These are phyloP conservation scores for Darwinula stevensoni DNA, from an alignment of 2,888 invertebrate species.

Conservation along the genomic window DNA sequence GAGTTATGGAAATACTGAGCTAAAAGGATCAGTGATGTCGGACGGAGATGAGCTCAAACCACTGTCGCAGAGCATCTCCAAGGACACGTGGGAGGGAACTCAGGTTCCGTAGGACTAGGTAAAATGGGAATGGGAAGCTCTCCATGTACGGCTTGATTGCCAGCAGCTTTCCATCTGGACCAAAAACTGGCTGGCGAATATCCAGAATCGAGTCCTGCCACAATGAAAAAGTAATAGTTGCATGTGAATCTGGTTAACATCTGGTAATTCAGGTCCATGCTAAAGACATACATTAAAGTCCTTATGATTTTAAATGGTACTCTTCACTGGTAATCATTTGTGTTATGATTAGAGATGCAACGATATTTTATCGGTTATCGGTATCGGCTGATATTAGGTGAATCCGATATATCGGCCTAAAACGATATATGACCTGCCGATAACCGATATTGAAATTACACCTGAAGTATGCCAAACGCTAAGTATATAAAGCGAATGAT, in stretches of 20 bases:
- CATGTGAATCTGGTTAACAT: neutral
- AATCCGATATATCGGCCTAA: too few relatives aligned
- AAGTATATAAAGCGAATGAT: too few relatives aligned
- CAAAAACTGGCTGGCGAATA: conserved; percentile 44
- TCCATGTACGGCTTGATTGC: conserved; percentile 63
- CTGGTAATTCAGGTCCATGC: neutral
- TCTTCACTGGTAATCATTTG: too few relatives aligned
- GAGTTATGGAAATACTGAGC: too few relatives aligned
- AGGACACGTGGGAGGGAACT: conserved; percentile 58
- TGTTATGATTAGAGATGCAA: too few relatives aligned
- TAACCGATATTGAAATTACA: too few relatives aligned
- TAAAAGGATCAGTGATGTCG: neutral
- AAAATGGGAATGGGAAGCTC: conserved; percentile 90
- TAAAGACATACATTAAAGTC: too few relatives aligned
- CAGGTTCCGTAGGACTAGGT: conserved; percentile 69
- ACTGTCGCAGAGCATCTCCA: conserved; percentile 84
- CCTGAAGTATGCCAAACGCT: too few relatives aligned
- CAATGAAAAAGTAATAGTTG: conserved; percentile 6
- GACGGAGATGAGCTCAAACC: conserved; percentile 80
- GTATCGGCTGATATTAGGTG: too few relatives aligned
- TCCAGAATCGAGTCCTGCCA: conserved; percentile 65
- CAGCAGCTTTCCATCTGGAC: conserved; percentile 24
- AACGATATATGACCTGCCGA: too few relatives aligned
- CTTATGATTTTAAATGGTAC: too few relatives aligned
- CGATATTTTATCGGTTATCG: too few relatives aligned